phyloP scores from a whole-genome alignment of 2,888 invertebrate species.

The Gastracanthus pulcherrimus region DNA sequence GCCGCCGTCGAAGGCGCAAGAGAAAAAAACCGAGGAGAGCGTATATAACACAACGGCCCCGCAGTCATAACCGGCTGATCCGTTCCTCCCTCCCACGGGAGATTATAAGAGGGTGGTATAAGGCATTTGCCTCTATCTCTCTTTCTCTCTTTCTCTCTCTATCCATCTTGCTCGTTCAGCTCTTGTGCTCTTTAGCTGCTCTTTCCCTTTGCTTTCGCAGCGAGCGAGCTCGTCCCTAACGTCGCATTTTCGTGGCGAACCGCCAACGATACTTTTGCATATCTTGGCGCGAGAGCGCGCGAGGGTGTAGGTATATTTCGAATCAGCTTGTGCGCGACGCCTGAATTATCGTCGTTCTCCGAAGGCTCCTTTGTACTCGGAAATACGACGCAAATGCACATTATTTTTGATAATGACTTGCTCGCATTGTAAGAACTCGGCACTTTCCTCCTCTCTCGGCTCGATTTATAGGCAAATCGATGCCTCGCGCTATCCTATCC shows the following conservation, averaged over 20 bases:
- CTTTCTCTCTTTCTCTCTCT: slow-evolving; percentile 35
- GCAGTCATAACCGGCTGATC: slow-evolving; percentile 74
- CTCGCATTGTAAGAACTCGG: neutral
- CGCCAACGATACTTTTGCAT: slow-evolving; percentile 61
- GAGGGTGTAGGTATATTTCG: slow-evolving; percentile 51
- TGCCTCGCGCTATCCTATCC: neutral
- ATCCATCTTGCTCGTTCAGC: slow-evolving; percentile 39
- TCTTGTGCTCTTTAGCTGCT: slow-evolving; percentile 47
- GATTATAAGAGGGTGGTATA: slow-evolving; percentile 70
- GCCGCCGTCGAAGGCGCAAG: slow-evolving; percentile 61
- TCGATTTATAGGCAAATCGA: neutral
- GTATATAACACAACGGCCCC: slow-evolving; percentile 54
- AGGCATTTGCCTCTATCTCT: slow-evolving; percentile 60
- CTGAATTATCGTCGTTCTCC: slow-evolving; percentile 52
- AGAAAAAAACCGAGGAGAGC: slow-evolving; percentile 55
- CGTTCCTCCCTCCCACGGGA: slow-evolving; percentile 64
- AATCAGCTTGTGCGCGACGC: slow-evolving; percentile 42
- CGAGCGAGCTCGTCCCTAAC: slow-evolving; percentile 51
- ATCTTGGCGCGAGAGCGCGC: slow-evolving; percentile 47
- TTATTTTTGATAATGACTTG: slow-evolving; percentile 39
- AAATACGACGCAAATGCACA: slow-evolving; percentile 34
- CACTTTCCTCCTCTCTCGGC: neutral
- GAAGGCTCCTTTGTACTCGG: slow-evolving; percentile 44
- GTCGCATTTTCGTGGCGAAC: slow-evolving; percentile 61
- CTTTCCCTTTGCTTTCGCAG: slow-evolving; percentile 31